Evolutionary conservation across 2,113 vertebrate species (phyloP), one percentile per base, ranked within the genome.

Genomic region (Ochotona princeps): DNA sequence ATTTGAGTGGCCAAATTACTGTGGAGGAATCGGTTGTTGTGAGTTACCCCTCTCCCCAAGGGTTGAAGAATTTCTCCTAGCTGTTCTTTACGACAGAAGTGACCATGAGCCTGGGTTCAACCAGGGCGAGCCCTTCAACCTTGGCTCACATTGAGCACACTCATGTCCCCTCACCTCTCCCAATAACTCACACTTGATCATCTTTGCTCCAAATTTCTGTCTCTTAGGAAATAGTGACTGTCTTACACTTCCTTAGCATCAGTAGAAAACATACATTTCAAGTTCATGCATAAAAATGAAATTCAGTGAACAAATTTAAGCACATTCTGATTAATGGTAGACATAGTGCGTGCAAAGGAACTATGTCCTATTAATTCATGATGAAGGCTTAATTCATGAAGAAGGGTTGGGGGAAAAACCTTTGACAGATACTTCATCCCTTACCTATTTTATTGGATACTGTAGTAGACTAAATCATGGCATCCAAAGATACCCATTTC

Each of bases 331-430:
- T 21, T 73, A 74, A 60, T 0, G 18, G 49, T 25, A 79, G 17
- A 66, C 26, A 32, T 11, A 32, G 25, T n/a, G 38, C 54, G 4
- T 67, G 51, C 70, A 11, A 73, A 65, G 35, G 15, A 7, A 35
- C 8, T 89, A 12, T 26, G 8, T 87, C 67, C 61, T 54, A 54
- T 2, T 75, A 61, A 76, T 92, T 85, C 78, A 51, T 8, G 35
- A 67, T 92, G 67, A 44, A 44, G 38, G 20, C 61, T 87, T 17
- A 6, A 78, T 91, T 91, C 63, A 73, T 82, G 81, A 67, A 67
- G 35, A 90, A 18, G 65, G 49, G n/a, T 38, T 75, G 54, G 35
- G 30, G 10, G 47, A 47, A 67, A 23, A 38, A 76, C 26, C 35
- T 57, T 65, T 30, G 11, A 23, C 44, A 57, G 30, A 23, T 9